phyloP scores from a whole-genome alignment of 2,888 invertebrate species.

The Cerceris rybyensis region DNA sequence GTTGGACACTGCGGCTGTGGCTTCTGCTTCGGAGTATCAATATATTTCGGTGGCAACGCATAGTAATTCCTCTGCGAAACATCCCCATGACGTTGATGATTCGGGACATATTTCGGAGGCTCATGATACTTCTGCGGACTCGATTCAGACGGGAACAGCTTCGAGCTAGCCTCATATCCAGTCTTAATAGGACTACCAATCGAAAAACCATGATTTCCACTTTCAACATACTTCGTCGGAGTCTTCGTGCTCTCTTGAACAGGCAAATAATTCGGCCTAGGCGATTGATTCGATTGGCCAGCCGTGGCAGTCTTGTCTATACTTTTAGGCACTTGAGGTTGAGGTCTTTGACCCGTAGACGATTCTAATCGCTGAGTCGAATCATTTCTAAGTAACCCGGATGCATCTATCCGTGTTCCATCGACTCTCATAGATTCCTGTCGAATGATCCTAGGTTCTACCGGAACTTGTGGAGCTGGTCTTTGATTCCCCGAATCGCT shows the following conservation, averaged over 20 bases:
- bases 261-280: conserved; percentile 68
- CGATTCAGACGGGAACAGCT: conserved; percentile 68
- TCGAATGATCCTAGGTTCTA: conserved; percentile 75
- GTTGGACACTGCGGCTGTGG: conserved; percentile 69
- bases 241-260: conserved; percentile 56
- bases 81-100: conserved; percentile 65
- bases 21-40: conserved; percentile 72
- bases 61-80: conserved; percentile 68
- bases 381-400: conserved; percentile 68
- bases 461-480: conserved; percentile 77
- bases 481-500: conserved; percentile 77
- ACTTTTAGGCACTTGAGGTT: conserved; percentile 74
- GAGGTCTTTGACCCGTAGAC: conserved; percentile 76
- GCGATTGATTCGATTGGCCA: conserved; percentile 37
- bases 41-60: conserved; percentile 73
- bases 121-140: conserved; percentile 76
- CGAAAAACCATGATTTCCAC: conserved; percentile 57
- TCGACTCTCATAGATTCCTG: conserved; percentile 78
- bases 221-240: conserved; percentile 57
- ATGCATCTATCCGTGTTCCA: conserved; percentile 66
- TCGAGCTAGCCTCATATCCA: conserved; percentile 73
- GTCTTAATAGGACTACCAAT: conserved; percentile 73
- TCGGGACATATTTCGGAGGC: conserved; percentile 73
- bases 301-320: conserved; percentile 49
- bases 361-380: conserved; percentile 65